Evolutionary conservation across 2,113 vertebrate genomes (phyloP).

Genomic region (Colius striatus): DNA sequence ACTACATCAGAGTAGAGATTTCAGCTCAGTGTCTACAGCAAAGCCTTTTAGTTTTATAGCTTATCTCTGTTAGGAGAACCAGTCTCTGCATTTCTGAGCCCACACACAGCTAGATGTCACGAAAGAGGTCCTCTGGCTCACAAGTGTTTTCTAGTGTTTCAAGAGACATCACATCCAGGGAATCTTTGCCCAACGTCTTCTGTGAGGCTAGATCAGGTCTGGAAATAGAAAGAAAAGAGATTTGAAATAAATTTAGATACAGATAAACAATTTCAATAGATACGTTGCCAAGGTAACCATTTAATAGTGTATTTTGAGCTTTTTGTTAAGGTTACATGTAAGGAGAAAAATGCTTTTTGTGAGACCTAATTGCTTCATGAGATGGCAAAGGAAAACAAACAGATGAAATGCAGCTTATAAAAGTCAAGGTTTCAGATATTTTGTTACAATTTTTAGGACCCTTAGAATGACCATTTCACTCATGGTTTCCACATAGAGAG

Average conservation of each 20-base stretch:
- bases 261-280: neutral
- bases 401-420: neutral
- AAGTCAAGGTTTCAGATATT: neutral
- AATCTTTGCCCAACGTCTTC: slow-evolving; percentile 45
- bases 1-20: neutral
- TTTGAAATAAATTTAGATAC: neutral
- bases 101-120: slow-evolving; percentile 77
- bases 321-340: neutral
- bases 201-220: slow-evolving; percentile 70
- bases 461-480: neutral
- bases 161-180: slow-evolving; percentile 65
- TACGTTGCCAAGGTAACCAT: neutral
- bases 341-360: neutral
- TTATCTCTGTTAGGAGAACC: neutral
- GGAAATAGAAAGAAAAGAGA: slow-evolving; percentile 24
- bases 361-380: neutral
- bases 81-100: neutral
- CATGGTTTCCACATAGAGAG: neutral
- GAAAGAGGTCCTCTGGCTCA: slow-evolving; percentile 84
- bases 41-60: neutral
- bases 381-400: neutral
- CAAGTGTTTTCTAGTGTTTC: slow-evolving; percentile 74
- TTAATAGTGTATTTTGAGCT: slow-evolving; percentile 1
- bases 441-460: neutral
- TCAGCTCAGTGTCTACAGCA: neutral